Evolutionary conservation across 2,113 vertebrate genomes (phyloP).

Genomic region (Phrynosoma blainvillii): DNA sequence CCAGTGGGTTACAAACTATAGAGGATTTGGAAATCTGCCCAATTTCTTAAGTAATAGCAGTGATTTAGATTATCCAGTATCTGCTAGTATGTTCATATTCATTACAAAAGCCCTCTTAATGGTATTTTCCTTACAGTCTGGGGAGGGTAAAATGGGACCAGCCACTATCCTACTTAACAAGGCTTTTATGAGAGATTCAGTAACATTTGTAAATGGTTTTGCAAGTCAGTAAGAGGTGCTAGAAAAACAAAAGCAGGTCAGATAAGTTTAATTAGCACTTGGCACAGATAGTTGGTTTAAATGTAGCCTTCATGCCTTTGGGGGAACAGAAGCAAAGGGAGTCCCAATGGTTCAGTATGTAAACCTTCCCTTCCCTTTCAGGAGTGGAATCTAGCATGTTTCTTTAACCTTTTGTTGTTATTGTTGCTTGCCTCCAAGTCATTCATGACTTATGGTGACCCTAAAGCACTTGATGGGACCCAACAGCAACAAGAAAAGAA

Average conservation of each 20-base stretch:
- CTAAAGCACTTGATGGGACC: no score
- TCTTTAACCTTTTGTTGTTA: background rate
- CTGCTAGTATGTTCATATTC: background rate
- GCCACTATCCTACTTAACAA: background rate
- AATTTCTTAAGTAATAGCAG: background rate
- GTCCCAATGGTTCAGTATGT: background rate
- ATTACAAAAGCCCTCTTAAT: background rate
- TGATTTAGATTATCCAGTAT: background rate
- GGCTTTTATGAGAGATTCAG: background rate
- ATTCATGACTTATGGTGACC: no score
- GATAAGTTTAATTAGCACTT: background rate
- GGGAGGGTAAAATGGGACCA: background rate
- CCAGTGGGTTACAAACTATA: background rate
- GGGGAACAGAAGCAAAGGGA: background rate
- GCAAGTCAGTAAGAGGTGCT: background rate
- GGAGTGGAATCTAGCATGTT: background rate
- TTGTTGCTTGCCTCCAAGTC: background rate
- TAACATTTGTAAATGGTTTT: constrained; percentile 1
- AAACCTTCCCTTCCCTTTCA: background rate
- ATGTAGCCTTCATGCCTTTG: background rate
- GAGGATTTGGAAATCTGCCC: background rate
- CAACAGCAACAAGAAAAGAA: no score
- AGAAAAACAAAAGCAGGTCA: background rate
- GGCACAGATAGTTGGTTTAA: background rate
- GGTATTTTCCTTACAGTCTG: background rate